These are phyloP conservation scores for Petromus typicus DNA, from an alignment of 2,113 vertebrate species.

Conservation along the genomic window DNA sequence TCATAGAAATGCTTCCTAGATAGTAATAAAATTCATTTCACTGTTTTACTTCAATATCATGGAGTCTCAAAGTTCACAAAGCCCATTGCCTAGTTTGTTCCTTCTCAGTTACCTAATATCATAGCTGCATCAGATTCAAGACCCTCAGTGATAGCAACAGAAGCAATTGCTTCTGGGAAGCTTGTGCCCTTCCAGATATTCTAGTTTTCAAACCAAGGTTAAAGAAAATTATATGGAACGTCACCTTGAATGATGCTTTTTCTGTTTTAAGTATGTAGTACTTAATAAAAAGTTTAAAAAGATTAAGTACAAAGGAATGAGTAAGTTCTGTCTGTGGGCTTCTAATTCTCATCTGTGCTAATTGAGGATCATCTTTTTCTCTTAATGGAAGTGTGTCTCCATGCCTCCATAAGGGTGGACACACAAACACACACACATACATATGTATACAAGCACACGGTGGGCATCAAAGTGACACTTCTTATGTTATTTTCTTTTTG, in stretches of 20 bases:
- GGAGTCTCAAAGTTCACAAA: neutral
- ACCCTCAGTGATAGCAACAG: neutral
- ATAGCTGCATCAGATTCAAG: neutral
- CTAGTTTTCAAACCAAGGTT: constrained; percentile 57
- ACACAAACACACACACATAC: too few relatives aligned
- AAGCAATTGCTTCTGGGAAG: constrained; percentile 27
- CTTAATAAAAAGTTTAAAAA: constrained; percentile 62
- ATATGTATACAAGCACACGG: neutral
- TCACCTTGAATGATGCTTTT: constrained; percentile 9
- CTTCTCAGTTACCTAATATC: neutral
- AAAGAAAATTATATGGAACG: constrained; percentile 60
- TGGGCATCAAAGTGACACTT: neutral
- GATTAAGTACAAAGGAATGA: constrained; percentile 49
- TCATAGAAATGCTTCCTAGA: constrained; percentile 25
- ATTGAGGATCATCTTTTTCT: constrained; percentile 19
- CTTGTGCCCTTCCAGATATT: constrained; percentile 20
- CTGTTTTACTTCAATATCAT: neutral
- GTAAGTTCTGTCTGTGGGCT: neutral
- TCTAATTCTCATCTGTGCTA: neutral
- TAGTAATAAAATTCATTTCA: neutral
- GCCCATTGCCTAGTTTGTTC: constrained; percentile 20
- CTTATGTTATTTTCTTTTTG: constrained; percentile 4
- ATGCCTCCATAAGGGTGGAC: rapidly evolving
- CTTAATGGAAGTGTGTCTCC: neutral
- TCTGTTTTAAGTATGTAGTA: neutral